Conservation (phyloP, 64 coral and sea anemone species). For the Platygyra sinensis region DNA sequence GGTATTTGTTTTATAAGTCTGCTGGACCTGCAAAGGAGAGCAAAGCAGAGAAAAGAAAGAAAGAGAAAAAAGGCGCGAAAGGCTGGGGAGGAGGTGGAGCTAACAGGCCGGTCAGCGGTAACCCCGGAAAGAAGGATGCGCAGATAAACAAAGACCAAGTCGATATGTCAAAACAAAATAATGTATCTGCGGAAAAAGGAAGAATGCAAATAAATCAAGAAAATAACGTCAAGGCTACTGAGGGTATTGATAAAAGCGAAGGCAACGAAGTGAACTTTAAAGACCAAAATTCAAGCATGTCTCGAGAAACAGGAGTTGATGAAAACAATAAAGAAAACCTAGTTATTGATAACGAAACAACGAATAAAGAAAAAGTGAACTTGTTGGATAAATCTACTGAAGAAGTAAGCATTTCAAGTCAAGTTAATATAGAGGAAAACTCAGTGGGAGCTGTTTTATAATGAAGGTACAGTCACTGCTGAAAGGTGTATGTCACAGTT, state of each 20-base stretch:
- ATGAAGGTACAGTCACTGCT: neutral
- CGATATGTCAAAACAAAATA: neutral
- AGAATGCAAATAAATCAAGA: neutral
- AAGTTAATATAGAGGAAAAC: neutral
- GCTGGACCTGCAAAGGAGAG: constrained; percentile 82
- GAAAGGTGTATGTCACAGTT: too few species aligned
- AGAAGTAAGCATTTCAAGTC: neutral
- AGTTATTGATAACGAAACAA: neutral
- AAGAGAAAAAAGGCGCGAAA: neutral
- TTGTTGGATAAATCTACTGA: neutral
- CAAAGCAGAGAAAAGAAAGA: constrained; percentile 85
- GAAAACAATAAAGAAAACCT: neutral
- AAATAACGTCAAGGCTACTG: neutral
- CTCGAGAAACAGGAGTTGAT: neutral
- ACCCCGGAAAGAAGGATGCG: neutral
- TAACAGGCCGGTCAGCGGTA: constrained; percentile 61
- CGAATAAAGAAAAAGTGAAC: neutral
- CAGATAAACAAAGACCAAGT: neutral
- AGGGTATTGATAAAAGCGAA: neutral
- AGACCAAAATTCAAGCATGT: neutral
- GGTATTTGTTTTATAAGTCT: constrained; percentile 43
- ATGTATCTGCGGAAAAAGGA: neutral
- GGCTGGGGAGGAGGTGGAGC: constrained; percentile 14
- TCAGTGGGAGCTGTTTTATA: neutral
- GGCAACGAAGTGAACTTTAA: neutral